phyloP scores from a whole-genome alignment of 2,797 vertebrate genomes.

The Harpagifer antarcticus region DNA sequence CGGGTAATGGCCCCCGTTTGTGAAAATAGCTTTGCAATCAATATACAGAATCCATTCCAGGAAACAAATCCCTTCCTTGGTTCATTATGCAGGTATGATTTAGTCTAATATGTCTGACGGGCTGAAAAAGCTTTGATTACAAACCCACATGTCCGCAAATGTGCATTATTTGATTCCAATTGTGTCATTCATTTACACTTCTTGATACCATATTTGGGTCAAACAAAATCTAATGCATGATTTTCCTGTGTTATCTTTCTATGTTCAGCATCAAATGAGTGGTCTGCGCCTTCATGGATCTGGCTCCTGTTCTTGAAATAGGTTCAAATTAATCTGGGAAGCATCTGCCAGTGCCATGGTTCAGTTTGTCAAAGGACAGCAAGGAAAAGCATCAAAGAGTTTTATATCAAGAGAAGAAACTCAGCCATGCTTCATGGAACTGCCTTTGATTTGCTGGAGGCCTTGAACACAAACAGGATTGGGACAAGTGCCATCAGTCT shows the following conservation, averaged over 20 bases:
- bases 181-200: background rate
- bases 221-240: background rate
- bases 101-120: constrained; percentile 33
- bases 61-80: constrained; percentile 45
- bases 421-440: constrained; percentile 13
- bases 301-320: background rate
- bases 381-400: constrained; percentile 22
- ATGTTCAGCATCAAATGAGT: background rate
- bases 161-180: constrained; percentile 28
- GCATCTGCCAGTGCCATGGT: background rate
- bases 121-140: constrained; percentile 37
- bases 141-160: constrained; percentile 33
- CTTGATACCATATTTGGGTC: background rate
- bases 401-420: constrained; percentile 20
- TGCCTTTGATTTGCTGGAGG: constrained; percentile 27
- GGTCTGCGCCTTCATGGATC: background rate
- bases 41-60: constrained; percentile 66
- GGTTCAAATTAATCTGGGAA: constrained; percentile 20
- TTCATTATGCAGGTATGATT: constrained; percentile 64
- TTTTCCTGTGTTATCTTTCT: background rate
- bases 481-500: background rate
- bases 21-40: constrained; percentile 74
- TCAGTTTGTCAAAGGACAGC: constrained; percentile 10
- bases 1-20: constrained; percentile 63
- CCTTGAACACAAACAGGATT: constrained; percentile 25